phyloP scores from a whole-genome alignment of 1,140 invertebrate species.

The Scaptomyza graminum region DNA sequence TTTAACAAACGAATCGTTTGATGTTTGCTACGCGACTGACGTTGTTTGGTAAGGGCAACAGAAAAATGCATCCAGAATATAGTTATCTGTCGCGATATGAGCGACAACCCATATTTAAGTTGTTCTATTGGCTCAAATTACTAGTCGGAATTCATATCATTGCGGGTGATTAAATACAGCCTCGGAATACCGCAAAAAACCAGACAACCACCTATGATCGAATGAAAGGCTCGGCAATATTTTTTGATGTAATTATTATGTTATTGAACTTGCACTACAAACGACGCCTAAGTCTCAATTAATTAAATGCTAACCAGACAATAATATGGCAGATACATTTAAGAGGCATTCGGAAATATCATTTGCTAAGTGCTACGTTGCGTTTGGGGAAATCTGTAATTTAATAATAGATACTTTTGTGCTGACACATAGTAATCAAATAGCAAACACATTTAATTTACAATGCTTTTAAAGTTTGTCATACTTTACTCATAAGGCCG shows the following conservation, averaged over 20 bases:
- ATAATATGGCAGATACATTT: background rate
- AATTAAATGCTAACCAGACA: background rate
- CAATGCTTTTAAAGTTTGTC: conserved; percentile 8
- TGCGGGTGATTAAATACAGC: conserved; percentile 31
- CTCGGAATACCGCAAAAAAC: conserved; percentile 25
- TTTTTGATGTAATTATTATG: too few relatives aligned
- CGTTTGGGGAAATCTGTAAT: conserved; percentile 1
- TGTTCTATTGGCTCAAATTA: conserved; percentile 37
- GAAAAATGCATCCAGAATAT: background rate
- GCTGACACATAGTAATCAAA: conserved; percentile 2
- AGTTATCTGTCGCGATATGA: background rate
- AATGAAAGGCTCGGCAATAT: conserved; percentile 17
- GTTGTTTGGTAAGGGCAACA: background rate
- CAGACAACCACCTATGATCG: background rate
- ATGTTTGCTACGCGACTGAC: conserved; percentile 37
- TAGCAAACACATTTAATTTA: conserved; percentile 4
- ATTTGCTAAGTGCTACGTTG: background rate
- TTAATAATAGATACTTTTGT: conserved; percentile 14
- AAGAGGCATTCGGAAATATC: conserved; percentile 6
- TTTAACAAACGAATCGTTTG: conserved; percentile 21
- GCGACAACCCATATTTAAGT: conserved; percentile 7
- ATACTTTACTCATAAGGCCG: background rate
- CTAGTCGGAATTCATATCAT: conserved; percentile 31
- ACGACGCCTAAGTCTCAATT: too few relatives aligned
- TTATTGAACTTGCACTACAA: too few relatives aligned